Evolutionary conservation across 2,888 invertebrate species (phyloP).

Genomic region (Agonopterix arenella): DNA sequence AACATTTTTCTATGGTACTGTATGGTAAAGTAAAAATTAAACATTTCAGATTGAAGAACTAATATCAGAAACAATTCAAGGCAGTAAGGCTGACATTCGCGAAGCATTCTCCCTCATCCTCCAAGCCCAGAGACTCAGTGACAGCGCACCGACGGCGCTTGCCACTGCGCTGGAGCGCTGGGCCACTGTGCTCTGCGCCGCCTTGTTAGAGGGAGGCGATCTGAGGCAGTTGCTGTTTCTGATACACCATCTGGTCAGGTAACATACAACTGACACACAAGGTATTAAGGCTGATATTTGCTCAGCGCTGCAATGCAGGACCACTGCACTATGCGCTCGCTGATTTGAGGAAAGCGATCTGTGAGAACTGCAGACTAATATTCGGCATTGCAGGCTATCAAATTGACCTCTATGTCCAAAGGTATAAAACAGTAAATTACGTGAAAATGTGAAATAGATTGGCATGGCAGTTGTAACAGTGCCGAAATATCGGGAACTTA

Average conservation of each 20-base stretch:
- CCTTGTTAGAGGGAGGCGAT: constrained; percentile 41
- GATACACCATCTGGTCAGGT: constrained; percentile 58
- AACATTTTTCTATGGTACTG: not conserved
- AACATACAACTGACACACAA: not conserved
- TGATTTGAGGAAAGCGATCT: constrained; percentile 37
- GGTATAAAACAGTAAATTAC: no score
- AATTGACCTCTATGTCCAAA: no score
- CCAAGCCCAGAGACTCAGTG: constrained; percentile 45
- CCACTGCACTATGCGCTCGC: constrained; percentile 31
- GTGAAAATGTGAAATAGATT: no score
- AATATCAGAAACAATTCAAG: constrained; percentile 40
- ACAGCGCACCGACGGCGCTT: constrained; percentile 34
- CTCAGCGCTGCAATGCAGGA: constrained; percentile 53
- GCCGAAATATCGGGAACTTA: no score
- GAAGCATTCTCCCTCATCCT: constrained; percentile 47
- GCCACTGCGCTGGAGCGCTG: constrained; percentile 53
- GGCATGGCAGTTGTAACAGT: no score
- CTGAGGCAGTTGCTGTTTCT: constrained; percentile 48
- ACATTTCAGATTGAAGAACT: constrained; percentile 53
- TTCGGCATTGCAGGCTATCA: no score
- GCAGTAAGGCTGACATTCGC: constrained; percentile 42
- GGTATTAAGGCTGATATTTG: no score
- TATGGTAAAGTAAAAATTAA: not conserved
- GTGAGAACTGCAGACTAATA: no score
- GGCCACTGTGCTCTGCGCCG: constrained; percentile 41